Percentiles rank a stretch among this genome's conserved stretches.
phyloP scores from a whole-genome alignment of 2,113 vertebrate genomes.

The Donacobius atricapilla region DNA sequence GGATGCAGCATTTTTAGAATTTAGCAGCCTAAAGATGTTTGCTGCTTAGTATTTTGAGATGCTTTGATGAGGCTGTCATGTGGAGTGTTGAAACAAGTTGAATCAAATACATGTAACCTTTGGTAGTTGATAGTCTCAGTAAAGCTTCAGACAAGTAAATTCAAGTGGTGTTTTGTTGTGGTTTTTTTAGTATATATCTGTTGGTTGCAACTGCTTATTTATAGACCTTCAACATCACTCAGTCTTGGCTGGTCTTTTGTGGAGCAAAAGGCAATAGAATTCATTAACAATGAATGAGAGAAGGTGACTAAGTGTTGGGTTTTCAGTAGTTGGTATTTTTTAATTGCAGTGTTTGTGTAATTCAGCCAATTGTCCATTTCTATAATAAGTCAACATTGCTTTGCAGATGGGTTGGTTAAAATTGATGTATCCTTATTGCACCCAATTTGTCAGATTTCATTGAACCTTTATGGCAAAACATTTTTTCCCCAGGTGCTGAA shows the following conservation, averaged over 20 bases:
- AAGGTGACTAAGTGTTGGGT: not conserved
- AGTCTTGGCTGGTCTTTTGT: not conserved
- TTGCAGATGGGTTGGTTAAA: not conserved
- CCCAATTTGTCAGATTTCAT: not conserved
- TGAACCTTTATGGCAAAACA: not conserved
- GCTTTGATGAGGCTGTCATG: not conserved
- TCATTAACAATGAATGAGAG: not conserved
- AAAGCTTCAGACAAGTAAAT: not conserved
- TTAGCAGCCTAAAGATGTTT: not conserved
- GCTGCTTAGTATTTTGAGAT: not conserved
- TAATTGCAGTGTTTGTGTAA: not conserved
- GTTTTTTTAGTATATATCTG: not conserved
- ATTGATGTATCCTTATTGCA: not conserved
- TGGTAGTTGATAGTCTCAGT: not conserved
- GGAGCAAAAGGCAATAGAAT: not conserved
- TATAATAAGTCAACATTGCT: not conserved
- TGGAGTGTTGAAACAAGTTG: not conserved
- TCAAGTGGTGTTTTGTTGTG: not conserved
- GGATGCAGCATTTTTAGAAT: not conserved
- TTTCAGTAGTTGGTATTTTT: not conserved
- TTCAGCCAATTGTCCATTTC: not conserved
- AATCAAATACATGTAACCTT: not conserved
- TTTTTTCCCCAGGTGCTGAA: constrained; percentile 82
- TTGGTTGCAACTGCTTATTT: not conserved
- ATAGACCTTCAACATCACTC: not conserved